Base-by-base conservation (phyloP, 2,797 vertebrate genomes). In the Sebastes hubbsi region DNA sequence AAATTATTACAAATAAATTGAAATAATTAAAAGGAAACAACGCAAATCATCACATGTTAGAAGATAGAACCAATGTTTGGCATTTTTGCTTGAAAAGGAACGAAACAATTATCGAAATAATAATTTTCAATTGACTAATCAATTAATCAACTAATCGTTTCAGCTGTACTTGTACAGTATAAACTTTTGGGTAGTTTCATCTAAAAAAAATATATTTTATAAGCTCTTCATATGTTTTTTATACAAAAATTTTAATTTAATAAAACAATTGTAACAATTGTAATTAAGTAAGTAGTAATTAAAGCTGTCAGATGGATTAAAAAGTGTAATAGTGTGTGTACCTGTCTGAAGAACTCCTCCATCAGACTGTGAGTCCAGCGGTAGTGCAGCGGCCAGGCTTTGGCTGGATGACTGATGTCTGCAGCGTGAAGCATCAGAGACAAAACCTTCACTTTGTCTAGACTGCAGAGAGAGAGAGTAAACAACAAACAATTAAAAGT, bases 341-440 rank as follows among this genome's bases (percentile, higher is more conserved):
- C 98, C 97, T 99, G 98, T 96, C 96, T 96, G 88, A 99, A 99
- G 91, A 99, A 99, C 94, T 99, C 98, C 92, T 99, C 98, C 98
- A 99, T 99, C 75, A 99, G 94, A 71, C 97, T 97, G 92, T 97
- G 97, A 11, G 98, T 99, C 98, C 98, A 99, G 77, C 97, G 96
- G 90, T 98, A 95, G 92, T 99, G 98, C 83, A 99, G 96, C 0
- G 96, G 95, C 98, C 98, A 99, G 88, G 94, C 90, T 93, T 99
- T 99, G 87, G 98, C 97, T 2, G 98, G 98, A 90, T 99, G 98
- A 86, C 98, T 99, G 93, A 99, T 99, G 90, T 99, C 98, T 36
- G 98, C 98, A 8, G 98, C 98, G 4, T 99, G 98, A 86, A 99
- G 98, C 95, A 99, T 97, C 94, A 99, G 94, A 83, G 98, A 99